Evolutionary conservation across 2,888 invertebrate genomes (phyloP), one percentile per base, ranked within the genome.

Genomic region (Ypsolopha sequella): DNA sequence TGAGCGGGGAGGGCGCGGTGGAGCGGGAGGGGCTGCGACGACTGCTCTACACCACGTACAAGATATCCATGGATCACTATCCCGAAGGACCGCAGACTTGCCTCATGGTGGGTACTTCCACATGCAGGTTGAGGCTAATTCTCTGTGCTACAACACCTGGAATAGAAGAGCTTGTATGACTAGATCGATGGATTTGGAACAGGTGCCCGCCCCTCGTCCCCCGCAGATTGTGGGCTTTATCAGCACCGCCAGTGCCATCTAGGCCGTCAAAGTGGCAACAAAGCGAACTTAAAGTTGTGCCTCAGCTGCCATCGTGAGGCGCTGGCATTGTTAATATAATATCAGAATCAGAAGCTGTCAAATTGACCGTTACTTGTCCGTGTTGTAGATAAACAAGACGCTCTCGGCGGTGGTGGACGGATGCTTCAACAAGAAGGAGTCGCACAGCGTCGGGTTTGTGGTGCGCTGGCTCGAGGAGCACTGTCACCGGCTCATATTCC

Each of bases 381-480:
- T 51, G 34, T 59, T 53, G 45, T 78, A 90, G 76, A 91, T 93
- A 55, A 90, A 92, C 66, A 89, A 90, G 59, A 93, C 94, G 1
- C 78, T 95, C 50, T 82, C 90, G 48, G 89, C 94, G 1, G 92
- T 95, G 38, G 89, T 92, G 50, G 89, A 90, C 60, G 92, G 95
- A 13, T 95, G 95, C 69, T 95, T 95, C 80, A 93, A 95, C 72
- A 91, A 91, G 35, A 94, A 94, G 73, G 90, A 90, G 54, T 86
- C 88, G 48, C 88, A 95, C 58, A 93, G 93, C 50, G 84, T 91
- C 24, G 92, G 92, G 54, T 95, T 90, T 69, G 91, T 95, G 53
- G 90, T 91, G 50, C 93, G 95, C 68, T 96, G 95, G 95, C 87
- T 95, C 33, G 90, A 91, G 63, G 90, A 92, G 56, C 92, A 96